These are phyloP conservation scores for Myxocyprinus asiaticus DNA, from an alignment of 2,113 vertebrate species.

Conservation along the genomic window DNA sequence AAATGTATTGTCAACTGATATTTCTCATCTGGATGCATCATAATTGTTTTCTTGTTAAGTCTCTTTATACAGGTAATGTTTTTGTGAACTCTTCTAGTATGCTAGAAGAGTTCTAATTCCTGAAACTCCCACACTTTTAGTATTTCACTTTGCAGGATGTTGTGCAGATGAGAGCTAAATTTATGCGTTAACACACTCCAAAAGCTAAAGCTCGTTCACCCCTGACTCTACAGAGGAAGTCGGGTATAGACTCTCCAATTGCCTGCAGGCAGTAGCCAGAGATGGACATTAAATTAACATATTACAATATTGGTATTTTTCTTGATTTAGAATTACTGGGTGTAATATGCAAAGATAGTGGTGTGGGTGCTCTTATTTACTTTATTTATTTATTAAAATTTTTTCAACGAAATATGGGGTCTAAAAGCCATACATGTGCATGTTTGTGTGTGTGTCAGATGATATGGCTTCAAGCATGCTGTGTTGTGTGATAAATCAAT, in stretches of 20 bases:
- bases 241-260: constrained; percentile 39
- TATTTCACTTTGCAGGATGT: constrained; percentile 26
- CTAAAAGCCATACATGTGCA: too few relatives aligned
- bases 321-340: not conserved
- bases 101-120: too few relatives aligned
- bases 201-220: constrained; percentile 42
- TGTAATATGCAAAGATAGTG: too few relatives aligned
- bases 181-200: constrained; percentile 53
- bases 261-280: constrained; percentile 44
- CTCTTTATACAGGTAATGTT: too few relatives aligned
- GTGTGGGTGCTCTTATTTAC: constrained; percentile 34
- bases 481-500: constrained; percentile 33
- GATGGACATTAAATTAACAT: constrained; percentile 8
- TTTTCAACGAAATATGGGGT: too few relatives aligned
- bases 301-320: constrained; percentile 14
- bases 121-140: not conserved
- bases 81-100: too few relatives aligned
- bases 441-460: constrained; percentile 38
- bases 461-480: not conserved
- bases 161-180: constrained; percentile 44
- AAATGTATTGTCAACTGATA: too few relatives aligned
- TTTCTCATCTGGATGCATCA: too few relatives aligned
- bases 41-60: too few relatives aligned
- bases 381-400: too few relatives aligned
- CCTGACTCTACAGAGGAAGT: constrained; percentile 45